These are phyloP conservation scores for Prochilodus magdalenae DNA, from an alignment of 2,113 vertebrate genomes.

Conservation along the genomic window DNA sequence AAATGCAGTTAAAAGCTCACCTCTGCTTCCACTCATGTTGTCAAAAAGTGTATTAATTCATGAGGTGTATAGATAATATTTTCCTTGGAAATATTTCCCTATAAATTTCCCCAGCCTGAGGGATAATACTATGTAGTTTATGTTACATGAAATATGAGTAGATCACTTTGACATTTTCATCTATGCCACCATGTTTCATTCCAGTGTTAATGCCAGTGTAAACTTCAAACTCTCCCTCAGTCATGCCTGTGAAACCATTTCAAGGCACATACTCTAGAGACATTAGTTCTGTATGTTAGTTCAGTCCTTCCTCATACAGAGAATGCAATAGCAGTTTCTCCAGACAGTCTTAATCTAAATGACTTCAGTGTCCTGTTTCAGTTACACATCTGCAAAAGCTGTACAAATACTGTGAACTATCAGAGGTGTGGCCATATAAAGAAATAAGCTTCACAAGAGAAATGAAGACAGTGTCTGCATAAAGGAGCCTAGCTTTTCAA, in stretches of 20 bases:
- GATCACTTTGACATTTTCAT: conserved; percentile 48
- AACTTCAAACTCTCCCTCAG: conserved; percentile 19
- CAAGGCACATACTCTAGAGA: conserved; percentile 63
- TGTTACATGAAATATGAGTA: conserved; percentile 51
- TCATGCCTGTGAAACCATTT: conserved; percentile 65
- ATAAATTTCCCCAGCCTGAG: background rate
- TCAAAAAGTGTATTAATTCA: background rate
- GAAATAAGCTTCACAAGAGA: background rate
- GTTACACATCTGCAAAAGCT: conserved; percentile 37
- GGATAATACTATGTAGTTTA: background rate
- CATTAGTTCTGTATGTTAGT: conserved; percentile 61
- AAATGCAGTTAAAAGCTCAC: no score
- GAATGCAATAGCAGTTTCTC: conserved; percentile 68
- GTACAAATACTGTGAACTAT: background rate
- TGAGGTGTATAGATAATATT: background rate
- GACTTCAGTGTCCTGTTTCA: conserved; percentile 76
- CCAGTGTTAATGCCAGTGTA: conserved; percentile 25
- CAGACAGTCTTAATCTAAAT: conserved; percentile 75
- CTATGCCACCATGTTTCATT: conserved; percentile 56
- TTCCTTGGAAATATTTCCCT: background rate
- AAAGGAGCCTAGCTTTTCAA: no score
- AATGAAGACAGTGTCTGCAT: background rate
- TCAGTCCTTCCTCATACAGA: conserved; percentile 73
- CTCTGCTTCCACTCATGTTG: no score
- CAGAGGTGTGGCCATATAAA: background rate